Percentiles rank a stretch among this genome's conserved stretches.
Conservation (phyloP, 1,140 invertebrate species). For the Drosophila asahinai region DNA sequence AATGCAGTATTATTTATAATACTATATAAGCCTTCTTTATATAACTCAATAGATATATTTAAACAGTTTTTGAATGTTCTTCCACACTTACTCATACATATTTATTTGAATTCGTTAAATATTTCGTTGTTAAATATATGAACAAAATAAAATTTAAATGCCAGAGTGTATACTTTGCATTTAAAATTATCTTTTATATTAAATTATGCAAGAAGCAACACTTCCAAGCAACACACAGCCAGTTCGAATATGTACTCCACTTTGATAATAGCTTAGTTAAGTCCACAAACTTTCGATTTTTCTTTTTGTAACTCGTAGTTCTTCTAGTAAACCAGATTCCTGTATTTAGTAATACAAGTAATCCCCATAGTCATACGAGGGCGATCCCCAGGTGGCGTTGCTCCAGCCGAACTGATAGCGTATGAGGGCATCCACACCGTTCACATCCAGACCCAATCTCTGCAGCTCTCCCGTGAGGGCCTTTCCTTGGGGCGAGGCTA, state of each 20-base stretch:
- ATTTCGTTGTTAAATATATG: not conserved
- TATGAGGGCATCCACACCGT: slow-evolving; percentile 37
- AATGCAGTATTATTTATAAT: too few species aligned
- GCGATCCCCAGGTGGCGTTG: slow-evolving; percentile 35
- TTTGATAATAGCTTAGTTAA: too few species aligned
- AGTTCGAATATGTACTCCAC: too few species aligned
- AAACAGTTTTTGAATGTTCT: not conserved
- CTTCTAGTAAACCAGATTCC: not conserved
- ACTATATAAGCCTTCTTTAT: too few species aligned
- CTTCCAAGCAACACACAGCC: not conserved
- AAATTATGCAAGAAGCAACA: not conserved
- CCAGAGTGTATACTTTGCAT: too few species aligned
- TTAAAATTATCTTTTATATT: not conserved
- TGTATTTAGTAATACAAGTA: slow-evolving; percentile 25
- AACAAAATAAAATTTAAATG: not conserved
- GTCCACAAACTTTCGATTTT: too few species aligned
- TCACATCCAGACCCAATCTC: slow-evolving; percentile 55
- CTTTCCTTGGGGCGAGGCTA: slow-evolving; percentile 33
- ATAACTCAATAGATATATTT: too few species aligned
- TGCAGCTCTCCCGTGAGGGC: slow-evolving; percentile 38
- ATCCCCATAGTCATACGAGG: slow-evolving; percentile 46
- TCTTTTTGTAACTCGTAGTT: not conserved
- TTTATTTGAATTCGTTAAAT: not conserved
- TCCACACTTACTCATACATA: not conserved
- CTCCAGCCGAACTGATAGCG: slow-evolving; percentile 69